Evolutionary conservation across 2,797 vertebrate species (phyloP).

Genomic region (Hybognathus amarus): DNA sequence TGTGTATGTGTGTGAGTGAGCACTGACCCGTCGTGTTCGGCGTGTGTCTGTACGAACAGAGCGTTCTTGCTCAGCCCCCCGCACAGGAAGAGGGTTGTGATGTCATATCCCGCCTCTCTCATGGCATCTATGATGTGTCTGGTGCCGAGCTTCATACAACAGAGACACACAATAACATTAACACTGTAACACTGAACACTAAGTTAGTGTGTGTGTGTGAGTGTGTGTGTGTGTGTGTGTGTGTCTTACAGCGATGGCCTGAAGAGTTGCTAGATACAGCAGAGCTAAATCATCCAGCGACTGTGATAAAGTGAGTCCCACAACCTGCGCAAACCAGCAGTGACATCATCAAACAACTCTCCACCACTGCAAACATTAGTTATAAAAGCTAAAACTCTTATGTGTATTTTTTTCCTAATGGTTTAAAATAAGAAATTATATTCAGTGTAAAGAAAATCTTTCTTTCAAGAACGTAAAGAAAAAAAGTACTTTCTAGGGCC

Average conservation of each 20-base stretch:
- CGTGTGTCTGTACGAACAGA: slow-evolving; percentile 91
- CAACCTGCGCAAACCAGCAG: slow-evolving; percentile 77
- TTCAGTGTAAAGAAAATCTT: not conserved
- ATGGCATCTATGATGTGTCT: slow-evolving; percentile 90
- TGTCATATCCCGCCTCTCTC: slow-evolving; percentile 85
- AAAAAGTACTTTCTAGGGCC: not conserved
- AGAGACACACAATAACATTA: not conserved
- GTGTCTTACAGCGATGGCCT: slow-evolving; percentile 90
- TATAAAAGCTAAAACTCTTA: not conserved
- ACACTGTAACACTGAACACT: no score
- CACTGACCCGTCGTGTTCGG: slow-evolving; percentile 87
- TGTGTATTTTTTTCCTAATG: no score
- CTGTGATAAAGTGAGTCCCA: slow-evolving; percentile 86
- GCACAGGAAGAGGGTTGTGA: slow-evolving; percentile 89
- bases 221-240: not conserved
- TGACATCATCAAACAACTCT: not conserved
- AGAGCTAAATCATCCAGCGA: slow-evolving; percentile 90
- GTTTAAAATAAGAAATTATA: no score
- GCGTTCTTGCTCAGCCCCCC: slow-evolving; percentile 95
- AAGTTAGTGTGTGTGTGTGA: not conserved
- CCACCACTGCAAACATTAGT: no score
- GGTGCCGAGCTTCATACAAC: slow-evolving; percentile 83
- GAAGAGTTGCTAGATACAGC: slow-evolving; percentile 92
- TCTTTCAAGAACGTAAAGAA: no score
- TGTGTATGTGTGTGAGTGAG: no score